Base-by-base conservation (phyloP, 2,888 invertebrate species). In the Polydesmus complanatus region DNA sequence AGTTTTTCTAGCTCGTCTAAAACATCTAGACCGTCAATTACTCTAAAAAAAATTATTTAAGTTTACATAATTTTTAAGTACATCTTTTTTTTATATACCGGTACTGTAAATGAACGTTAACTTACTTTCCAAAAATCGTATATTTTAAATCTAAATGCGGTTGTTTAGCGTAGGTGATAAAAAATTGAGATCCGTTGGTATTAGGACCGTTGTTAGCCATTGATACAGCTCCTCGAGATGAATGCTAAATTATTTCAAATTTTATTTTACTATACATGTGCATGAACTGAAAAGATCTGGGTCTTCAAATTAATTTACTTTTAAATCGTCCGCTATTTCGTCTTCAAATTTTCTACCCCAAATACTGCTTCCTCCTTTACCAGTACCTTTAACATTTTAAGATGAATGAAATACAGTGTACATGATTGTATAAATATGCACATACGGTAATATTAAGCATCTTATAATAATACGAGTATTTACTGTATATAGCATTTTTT, bases 151-250 rank as follows among this genome's bases (percentile, higher is more conserved):
- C 97, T 61, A 99, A 79, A 77, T 94, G 92, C 52, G 92, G 88
- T 71, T 98, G 97, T 62, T 93, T 85, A 18, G 83, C 86, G 75
- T 97, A 98, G 0, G 89, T 85, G 66, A 99, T 87, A 73, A 98
- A 98, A 75, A 99, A 99, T 73, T 98, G 98, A 69, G 95, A 95
- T 2, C 87, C 90, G 78, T 98, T 99, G 11, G 93, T 89, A 73
- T 97, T 94, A 0, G 96, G 93, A 2, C 97, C 97, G 78, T 91
- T 96, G 73, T 96, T 98, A 3, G 98, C 98, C 96, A 97, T 95
- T 2, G 96, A 95, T 1, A 98, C 79, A 65, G 87, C 83, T 0
- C 95, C 97, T 69, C 95, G 80, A 21, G 83, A 79, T 71, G 82
- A 86, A 72, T 97, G 97, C 87, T 79, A 61, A 37, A 69, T 58